Evolutionary conservation across 1,140 invertebrate genomes (phyloP).

Genomic region (Hydropsyche tenuis): DNA sequence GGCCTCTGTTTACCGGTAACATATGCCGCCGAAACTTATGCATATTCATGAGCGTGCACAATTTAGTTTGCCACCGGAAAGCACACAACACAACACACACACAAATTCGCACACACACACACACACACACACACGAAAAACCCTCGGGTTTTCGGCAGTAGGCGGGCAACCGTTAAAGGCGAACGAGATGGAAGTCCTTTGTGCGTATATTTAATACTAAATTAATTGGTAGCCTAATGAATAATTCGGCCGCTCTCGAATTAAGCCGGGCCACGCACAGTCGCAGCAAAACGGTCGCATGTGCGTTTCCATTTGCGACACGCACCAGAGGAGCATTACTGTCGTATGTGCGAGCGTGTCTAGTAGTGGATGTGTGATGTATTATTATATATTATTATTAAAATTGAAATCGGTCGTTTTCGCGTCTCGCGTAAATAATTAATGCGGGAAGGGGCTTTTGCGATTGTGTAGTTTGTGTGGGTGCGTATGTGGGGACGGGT

Average conservation of each 20-base stretch:
- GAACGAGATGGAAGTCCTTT: conserved; percentile 4
- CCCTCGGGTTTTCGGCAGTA: neutral
- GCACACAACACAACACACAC: neutral
- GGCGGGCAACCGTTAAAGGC: neutral
- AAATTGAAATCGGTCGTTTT: no score
- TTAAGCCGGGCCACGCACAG: neutral
- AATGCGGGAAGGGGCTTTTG: no score
- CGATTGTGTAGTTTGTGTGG: no score
- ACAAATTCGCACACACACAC: neutral
- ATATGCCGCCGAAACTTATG: conserved; percentile 14
- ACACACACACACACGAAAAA: neutral
- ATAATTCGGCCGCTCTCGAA: conserved; percentile 22
- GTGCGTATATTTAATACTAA: conserved; percentile 31
- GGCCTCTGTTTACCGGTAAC: conserved; percentile 18
- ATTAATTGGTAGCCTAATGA: conserved; percentile 29
- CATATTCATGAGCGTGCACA: conserved; percentile 33
- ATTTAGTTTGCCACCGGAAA: conserved; percentile 10
- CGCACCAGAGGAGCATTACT: no score
- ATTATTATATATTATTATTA: no score
- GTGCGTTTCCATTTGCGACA: no score
- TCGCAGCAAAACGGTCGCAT: no score
- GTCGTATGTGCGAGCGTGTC: no score
- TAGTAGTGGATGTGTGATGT: no score
- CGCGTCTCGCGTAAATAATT: no score
- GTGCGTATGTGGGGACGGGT: no score